Conservation (phyloP, 2,113 vertebrate genomes). For the Sinocyclocheilus anshuiensis region DNA sequence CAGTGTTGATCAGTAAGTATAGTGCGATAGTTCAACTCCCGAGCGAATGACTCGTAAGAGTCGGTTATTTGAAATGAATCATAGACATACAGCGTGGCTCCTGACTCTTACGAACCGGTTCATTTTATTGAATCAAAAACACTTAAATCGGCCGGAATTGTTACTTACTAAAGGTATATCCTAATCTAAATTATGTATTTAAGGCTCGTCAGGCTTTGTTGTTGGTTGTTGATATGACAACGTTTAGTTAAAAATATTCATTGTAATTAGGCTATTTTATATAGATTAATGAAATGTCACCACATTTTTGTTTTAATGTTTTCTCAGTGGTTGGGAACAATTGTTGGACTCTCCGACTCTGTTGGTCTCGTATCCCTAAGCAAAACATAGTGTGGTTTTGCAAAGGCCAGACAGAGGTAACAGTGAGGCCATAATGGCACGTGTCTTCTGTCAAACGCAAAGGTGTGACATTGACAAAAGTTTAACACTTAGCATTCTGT, state of each 20-base stretch:
- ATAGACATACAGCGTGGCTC: background rate
- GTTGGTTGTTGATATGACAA: background rate
- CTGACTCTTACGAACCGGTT: background rate
- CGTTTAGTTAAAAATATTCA: background rate
- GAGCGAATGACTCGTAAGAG: background rate
- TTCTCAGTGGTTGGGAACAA: background rate
- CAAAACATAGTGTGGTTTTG: too few relatives aligned
- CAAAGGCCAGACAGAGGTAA: background rate
- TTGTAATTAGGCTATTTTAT: background rate
- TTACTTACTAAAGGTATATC: background rate
- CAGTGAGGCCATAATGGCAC: slow-evolving; percentile 42
- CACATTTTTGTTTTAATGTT: background rate
- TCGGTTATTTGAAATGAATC: background rate
- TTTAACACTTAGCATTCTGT: slow-evolving; percentile 55
- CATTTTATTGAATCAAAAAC: background rate
- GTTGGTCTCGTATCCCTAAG: background rate
- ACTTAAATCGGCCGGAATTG: background rate
- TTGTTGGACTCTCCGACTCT: background rate
- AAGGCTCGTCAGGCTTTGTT: background rate
- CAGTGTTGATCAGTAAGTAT: background rate
- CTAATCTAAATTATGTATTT: background rate
- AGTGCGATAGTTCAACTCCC: background rate
- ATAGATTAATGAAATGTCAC: background rate
- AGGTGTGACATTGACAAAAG: slow-evolving; percentile 37
- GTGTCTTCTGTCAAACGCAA: slow-evolving; percentile 47